Percentiles rank a stretch among this genome's conserved stretches.
These are phyloP conservation scores for Sycophila texana DNA, from an alignment of 2,888 invertebrate genomes.

Conservation along the genomic window DNA sequence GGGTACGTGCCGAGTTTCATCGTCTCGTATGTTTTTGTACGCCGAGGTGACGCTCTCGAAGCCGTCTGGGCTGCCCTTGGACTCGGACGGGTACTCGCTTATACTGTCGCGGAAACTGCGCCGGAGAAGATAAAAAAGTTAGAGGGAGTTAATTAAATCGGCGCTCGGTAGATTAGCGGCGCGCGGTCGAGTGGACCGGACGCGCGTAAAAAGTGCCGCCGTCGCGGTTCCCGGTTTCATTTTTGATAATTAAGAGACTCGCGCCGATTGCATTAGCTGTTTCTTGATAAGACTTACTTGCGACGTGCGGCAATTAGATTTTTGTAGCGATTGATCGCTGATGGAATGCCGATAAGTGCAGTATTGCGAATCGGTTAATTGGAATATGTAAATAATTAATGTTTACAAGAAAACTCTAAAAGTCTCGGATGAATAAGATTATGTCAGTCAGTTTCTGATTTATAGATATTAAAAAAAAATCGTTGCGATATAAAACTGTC, in stretches of 20 bases:
- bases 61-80: constrained; percentile 80
- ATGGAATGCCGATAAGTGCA: no score
- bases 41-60: constrained; percentile 82
- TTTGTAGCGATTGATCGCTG: background rate
- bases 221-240: constrained; percentile 1
- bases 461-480: no score
- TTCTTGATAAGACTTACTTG: constrained; percentile 11
- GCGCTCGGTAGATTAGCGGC: constrained; percentile 9
- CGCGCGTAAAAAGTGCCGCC: constrained; percentile 14
- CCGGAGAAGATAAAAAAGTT: constrained; percentile 17
- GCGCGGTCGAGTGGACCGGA: background rate
- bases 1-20: constrained; percentile 79
- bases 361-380: no score
- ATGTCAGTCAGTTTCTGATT: no score
- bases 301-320: background rate
- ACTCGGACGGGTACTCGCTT: constrained; percentile 83
- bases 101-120: constrained; percentile 80
- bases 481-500: no score
- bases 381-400: no score
- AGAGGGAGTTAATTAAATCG: constrained; percentile 34
- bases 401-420: no score
- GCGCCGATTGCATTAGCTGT: background rate
- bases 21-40: constrained; percentile 80
- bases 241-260: constrained; percentile 1
- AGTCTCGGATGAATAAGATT: no score